Conservation (phyloP, 2,113 vertebrate species). For the Cricetomys ansorgei region DNA sequence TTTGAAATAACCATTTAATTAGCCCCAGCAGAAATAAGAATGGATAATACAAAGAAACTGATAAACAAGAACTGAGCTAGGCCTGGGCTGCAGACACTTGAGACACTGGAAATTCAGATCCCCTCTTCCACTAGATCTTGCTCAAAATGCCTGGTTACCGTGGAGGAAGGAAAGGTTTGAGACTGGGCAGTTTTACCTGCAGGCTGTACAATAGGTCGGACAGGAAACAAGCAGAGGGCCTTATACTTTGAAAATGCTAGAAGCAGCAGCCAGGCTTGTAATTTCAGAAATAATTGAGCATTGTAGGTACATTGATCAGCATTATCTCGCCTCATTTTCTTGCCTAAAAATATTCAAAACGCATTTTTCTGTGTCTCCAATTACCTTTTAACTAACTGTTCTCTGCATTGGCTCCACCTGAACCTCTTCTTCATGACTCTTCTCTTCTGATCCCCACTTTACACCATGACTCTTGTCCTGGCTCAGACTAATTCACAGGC, state of each 20-base stretch:
- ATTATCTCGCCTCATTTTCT: not conserved
- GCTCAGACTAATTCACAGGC: not conserved
- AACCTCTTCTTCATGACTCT: not conserved
- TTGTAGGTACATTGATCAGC: not conserved
- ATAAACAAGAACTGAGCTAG: conserved; percentile 35
- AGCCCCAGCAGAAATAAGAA: conserved; percentile 68
- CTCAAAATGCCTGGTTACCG: conserved; percentile 42
- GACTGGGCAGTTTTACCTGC: not conserved
- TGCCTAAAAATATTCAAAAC: not conserved
- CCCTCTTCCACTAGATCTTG: not conserved
- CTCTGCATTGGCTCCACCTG: not conserved
- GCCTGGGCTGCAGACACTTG: not conserved
- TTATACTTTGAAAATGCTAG: conserved; percentile 26
- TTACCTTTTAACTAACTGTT: not conserved
- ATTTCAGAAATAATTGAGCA: conserved; percentile 5
- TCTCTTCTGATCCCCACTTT: not conserved
- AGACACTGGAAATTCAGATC: not conserved
- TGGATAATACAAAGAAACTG: conserved; percentile 38
- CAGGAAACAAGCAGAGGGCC: conserved; percentile 1
- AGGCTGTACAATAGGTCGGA: not conserved
- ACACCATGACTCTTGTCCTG: not conserved
- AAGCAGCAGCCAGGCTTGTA: not conserved
- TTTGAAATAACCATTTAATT: conserved; percentile 74
- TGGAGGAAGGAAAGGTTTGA: conserved; percentile 43
- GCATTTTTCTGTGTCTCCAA: not conserved